These are phyloP conservation scores for Sphaeridia pumilis DNA, from an alignment of 2,888 invertebrate genomes.

Conservation along the genomic window DNA sequence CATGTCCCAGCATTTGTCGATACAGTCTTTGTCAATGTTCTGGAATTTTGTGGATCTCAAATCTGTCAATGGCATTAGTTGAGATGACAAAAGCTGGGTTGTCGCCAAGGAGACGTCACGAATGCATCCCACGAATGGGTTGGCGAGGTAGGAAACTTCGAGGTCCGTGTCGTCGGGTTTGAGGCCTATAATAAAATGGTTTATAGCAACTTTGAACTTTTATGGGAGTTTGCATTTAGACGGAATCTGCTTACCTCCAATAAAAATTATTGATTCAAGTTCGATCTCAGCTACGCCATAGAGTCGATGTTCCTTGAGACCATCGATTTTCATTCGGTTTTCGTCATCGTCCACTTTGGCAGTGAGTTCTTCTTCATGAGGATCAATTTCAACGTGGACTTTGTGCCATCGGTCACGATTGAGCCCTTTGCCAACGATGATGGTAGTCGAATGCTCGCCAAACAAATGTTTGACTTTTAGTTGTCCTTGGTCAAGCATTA, in stretches of 20 bases:
- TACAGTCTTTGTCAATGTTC: constrained; percentile 79
- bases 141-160: constrained; percentile 82
- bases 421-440: constrained; percentile 74
- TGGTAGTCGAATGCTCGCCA: constrained; percentile 69
- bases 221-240: not conserved
- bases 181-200: constrained; percentile 50
- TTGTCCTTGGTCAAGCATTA: constrained; percentile 83
- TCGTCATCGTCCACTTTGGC: constrained; percentile 76
- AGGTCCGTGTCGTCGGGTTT: constrained; percentile 79
- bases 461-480: constrained; percentile 84
- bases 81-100: constrained; percentile 43
- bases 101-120: constrained; percentile 57
- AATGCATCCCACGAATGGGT: constrained; percentile 84
- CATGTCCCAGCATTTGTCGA: constrained; percentile 48
- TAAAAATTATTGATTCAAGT: constrained; percentile 72
- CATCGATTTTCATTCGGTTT: constrained; percentile 62
- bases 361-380: constrained; percentile 68
- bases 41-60: constrained; percentile 77
- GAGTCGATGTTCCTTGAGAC: constrained; percentile 68
- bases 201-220: too few species aligned
- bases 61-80: constrained; percentile 66
- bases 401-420: constrained; percentile 85
- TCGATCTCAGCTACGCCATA: constrained; percentile 70
- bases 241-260: constrained; percentile 67
- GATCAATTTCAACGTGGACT: constrained; percentile 74